These are phyloP conservation scores for Mycalesis mineus DNA, from an alignment of 2,888 invertebrate species.

Conservation along the genomic window DNA sequence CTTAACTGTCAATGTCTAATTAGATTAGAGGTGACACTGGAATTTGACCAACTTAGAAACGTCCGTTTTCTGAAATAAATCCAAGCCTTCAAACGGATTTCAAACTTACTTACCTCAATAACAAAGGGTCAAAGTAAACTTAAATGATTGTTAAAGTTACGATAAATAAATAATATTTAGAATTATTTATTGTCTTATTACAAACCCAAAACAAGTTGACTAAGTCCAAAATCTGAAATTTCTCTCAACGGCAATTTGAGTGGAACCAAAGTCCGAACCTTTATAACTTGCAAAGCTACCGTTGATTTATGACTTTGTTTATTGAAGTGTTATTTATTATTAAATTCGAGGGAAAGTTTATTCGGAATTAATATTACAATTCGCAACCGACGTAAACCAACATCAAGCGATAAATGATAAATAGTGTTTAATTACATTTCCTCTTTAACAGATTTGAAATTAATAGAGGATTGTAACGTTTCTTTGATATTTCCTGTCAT, in stretches of 20 bases:
- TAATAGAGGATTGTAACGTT: too few species aligned
- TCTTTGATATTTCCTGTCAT: too few species aligned
- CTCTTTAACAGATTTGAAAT: too few species aligned
- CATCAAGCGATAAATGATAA: background rate
- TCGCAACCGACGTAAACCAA: background rate
- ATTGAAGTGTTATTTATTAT: constrained; percentile 20
- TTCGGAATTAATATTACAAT: background rate
- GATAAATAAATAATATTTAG: background rate
- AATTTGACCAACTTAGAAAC: too few species aligned
- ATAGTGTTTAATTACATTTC: background rate
- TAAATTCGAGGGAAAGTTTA: constrained; percentile 7
- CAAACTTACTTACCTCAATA: too few species aligned
- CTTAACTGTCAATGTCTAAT: too few species aligned
- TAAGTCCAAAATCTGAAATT: constrained; percentile 11
- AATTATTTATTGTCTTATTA: background rate
- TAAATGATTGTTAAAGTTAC: too few species aligned
- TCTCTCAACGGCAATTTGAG: constrained; percentile 14
- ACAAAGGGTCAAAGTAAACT: too few species aligned
- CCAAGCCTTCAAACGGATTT: too few species aligned
- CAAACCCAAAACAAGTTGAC: background rate
- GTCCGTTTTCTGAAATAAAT: too few species aligned
- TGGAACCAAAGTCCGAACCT: constrained; percentile 11
- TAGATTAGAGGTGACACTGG: too few species aligned
- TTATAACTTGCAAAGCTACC: constrained; percentile 22
- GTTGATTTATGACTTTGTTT: constrained; percentile 25